phyloP scores from a whole-genome alignment of 2,888 invertebrate species.

The Andrena fulva region DNA sequence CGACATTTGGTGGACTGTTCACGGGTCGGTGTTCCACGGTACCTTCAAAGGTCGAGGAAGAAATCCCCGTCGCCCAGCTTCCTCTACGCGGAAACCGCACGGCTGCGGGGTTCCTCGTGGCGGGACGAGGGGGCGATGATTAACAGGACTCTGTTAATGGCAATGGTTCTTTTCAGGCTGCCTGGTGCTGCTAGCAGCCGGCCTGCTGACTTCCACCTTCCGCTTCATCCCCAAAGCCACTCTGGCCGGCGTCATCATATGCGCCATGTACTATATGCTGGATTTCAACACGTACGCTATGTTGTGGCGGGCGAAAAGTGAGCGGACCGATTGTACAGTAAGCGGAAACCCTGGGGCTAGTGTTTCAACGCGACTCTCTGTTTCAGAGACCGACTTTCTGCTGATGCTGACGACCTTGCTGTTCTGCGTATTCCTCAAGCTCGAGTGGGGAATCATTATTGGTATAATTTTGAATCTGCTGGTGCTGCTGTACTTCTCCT shows the following conservation, averaged over 20 bases:
- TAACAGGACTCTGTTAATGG: slow-evolving; percentile 2
- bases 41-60: too few relatives aligned
- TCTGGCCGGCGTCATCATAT: slow-evolving; percentile 87
- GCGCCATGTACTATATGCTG: slow-evolving; percentile 87
- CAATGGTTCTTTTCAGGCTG: slow-evolving; percentile 79
- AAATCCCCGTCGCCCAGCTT: too few relatives aligned
- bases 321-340: slow-evolving; percentile 57
- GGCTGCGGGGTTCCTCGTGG: too few relatives aligned
- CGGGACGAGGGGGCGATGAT: neutral
- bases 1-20: slow-evolving; percentile 91
- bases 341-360: too few relatives aligned
- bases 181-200: slow-evolving; percentile 86
- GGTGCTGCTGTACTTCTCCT: slow-evolving; percentile 86
- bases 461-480: slow-evolving; percentile 86
- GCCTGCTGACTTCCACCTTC: slow-evolving; percentile 86
- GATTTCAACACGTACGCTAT: slow-evolving; percentile 84
- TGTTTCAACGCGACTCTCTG: neutral
- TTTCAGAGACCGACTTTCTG: slow-evolving; percentile 87
- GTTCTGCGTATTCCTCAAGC: slow-evolving; percentile 87
- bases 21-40: slow-evolving; percentile 84
- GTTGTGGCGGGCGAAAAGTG: slow-evolving; percentile 86
- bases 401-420: slow-evolving; percentile 87
- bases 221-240: slow-evolving; percentile 86
- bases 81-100: too few relatives aligned
- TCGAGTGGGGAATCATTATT: slow-evolving; percentile 89